Evolutionary conservation across 2,888 invertebrate species (phyloP).

Genomic region (Bombyx huttoni): DNA sequence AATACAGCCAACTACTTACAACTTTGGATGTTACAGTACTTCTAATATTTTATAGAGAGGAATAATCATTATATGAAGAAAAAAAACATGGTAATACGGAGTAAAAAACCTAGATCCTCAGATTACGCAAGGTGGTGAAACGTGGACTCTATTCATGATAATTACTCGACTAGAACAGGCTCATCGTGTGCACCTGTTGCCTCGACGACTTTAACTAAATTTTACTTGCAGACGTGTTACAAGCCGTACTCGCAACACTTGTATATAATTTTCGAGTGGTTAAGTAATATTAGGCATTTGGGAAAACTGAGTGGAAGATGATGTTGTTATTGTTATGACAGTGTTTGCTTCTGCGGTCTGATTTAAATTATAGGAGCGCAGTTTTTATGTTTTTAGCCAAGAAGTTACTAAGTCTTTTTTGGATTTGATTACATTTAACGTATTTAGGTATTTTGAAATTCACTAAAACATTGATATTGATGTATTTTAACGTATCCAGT

Average conservation of each 20-base stretch:
- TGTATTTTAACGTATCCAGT: too few species aligned
- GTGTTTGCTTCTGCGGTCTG: background rate
- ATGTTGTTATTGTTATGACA: constrained; percentile 18
- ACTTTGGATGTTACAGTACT: too few species aligned
- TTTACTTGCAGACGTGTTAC: constrained; percentile 61
- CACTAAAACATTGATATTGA: too few species aligned
- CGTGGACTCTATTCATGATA: constrained; percentile 43
- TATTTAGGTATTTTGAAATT: too few species aligned
- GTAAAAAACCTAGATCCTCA: background rate
- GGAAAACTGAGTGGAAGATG: constrained; percentile 21
- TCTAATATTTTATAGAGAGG: too few species aligned
- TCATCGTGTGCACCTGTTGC: constrained; percentile 66
- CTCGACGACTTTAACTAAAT: constrained; percentile 59
- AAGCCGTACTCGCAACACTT: constrained; percentile 46
- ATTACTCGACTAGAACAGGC: constrained; percentile 51
- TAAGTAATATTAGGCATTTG: constrained; percentile 44
- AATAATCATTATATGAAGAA: too few species aligned
- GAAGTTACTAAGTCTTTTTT: too few species aligned
- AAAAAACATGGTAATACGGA: background rate
- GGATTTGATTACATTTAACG: too few species aligned
- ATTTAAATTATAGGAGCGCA: too few species aligned
- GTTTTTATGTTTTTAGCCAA: too few species aligned
- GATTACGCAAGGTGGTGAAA: constrained; percentile 8
- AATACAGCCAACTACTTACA: too few species aligned
- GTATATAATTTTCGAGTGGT: constrained; percentile 57